Conservation (phyloP, 2,797 vertebrate species). For the Scleropages formosus region DNA sequence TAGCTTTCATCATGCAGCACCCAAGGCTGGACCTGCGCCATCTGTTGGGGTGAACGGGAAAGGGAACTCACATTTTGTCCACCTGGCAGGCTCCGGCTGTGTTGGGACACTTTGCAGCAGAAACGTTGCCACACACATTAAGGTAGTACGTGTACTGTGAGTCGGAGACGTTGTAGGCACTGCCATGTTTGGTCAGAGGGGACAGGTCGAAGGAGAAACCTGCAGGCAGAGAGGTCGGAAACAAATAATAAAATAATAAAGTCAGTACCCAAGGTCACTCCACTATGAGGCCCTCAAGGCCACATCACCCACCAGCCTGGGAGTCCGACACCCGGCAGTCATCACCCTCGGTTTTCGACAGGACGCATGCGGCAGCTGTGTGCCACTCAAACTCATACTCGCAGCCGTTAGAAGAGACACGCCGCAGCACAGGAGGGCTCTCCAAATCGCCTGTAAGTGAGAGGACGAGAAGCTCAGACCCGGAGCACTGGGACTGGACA, state of each 20-base stretch:
- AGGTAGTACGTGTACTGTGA: constrained; percentile 76
- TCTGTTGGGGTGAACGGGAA: neutral
- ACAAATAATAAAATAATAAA: neutral
- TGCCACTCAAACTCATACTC: constrained; percentile 87
- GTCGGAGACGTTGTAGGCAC: constrained; percentile 65
- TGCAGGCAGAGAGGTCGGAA: constrained; percentile 42
- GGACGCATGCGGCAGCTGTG: constrained; percentile 84
- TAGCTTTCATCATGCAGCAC: too few relatives aligned
- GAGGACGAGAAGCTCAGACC: neutral
- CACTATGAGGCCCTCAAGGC: neutral
- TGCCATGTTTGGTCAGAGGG: constrained; percentile 70
- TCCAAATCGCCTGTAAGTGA: constrained; percentile 76
- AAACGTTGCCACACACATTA: constrained; percentile 78
- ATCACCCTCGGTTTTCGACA: constrained; percentile 79
- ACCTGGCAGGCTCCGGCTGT: constrained; percentile 85
- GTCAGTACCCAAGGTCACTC: neutral
- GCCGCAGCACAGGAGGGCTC: constrained; percentile 78
- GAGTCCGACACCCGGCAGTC: constrained; percentile 85
- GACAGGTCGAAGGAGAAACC: constrained; percentile 88
- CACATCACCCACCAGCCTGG: constrained; percentile 75
- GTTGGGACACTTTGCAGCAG: constrained; percentile 54
- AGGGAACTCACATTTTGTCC: constrained; percentile 62
- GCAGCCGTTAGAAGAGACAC: constrained; percentile 62
- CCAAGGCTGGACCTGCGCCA: too few relatives aligned
- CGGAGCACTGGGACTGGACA: neutral